Percentiles rank a stretch among this genome's conserved stretches.
phyloP scores from a whole-genome alignment of 1,140 invertebrate species.

The Solen grandis region DNA sequence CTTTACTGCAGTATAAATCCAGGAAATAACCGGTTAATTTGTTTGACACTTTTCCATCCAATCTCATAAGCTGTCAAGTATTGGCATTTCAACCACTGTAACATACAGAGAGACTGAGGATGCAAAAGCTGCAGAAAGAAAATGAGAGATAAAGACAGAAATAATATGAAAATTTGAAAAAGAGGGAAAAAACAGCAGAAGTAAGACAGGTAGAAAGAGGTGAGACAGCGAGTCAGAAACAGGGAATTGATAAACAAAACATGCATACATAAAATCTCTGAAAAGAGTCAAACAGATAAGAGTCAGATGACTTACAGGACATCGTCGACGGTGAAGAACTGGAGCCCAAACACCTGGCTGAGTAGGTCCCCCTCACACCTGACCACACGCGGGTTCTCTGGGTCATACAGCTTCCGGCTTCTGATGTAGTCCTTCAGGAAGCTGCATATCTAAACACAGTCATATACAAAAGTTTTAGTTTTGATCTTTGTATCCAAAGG shows the following conservation, averaged over 20 bases:
- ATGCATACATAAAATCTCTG: too few species aligned
- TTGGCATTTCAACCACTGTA: too few species aligned
- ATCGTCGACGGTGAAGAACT: conserved; percentile 67
- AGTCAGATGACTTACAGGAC: conserved; percentile 74
- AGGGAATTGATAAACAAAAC: too few species aligned
- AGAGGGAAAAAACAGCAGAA: neutral
- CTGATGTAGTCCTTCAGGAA: conserved; percentile 72
- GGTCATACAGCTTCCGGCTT: conserved; percentile 65
- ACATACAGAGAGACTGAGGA: too few species aligned
- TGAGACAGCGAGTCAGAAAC: neutral
- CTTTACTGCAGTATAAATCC: too few species aligned
- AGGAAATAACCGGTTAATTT: too few species aligned
- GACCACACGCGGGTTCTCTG: conserved; percentile 60
- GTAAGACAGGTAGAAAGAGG: neutral
- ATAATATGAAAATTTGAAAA: neutral
- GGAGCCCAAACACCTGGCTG: conserved; percentile 63
- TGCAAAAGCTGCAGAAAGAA: too few species aligned
- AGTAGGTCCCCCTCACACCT: conserved; percentile 66
- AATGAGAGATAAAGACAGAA: neutral
- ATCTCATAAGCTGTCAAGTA: too few species aligned
- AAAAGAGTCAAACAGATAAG: too few species aligned
- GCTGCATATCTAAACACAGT: conserved; percentile 60
- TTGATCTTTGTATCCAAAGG: too few species aligned
- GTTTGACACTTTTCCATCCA: too few species aligned
- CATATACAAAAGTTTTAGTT: too few species aligned